Evolutionary conservation across 2,797 vertebrate species (phyloP).

Genomic region (Mionectes olivaceus): DNA sequence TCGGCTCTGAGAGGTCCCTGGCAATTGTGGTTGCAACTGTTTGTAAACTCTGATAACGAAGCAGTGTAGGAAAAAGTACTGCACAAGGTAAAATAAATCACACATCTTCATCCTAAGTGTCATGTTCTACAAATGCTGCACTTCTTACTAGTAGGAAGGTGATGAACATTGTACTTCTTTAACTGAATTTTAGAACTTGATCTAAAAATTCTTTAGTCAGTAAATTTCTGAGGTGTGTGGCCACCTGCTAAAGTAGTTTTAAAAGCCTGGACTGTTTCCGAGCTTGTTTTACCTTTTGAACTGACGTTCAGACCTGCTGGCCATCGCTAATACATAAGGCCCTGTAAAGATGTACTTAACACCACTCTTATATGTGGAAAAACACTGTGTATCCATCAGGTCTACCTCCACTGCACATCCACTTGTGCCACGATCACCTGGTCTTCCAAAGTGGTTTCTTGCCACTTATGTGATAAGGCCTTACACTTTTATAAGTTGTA

Average conservation of each 20-base stretch:
- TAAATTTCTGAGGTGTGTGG: neutral
- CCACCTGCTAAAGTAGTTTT: neutral
- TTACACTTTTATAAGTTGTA: neutral
- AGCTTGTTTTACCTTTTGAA: neutral
- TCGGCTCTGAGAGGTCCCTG: neutral
- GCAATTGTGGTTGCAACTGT: neutral
- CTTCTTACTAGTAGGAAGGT: neutral
- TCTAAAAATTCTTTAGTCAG: neutral
- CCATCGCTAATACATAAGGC: neutral
- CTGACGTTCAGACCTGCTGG: neutral
- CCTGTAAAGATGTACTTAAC: neutral
- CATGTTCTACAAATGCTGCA: neutral
- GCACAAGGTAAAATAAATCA: neutral
- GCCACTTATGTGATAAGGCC: neutral
- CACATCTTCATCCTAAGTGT: neutral
- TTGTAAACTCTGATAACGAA: fast-evolving
- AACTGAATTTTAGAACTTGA: neutral
- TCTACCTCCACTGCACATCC: neutral
- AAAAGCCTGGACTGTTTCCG: neutral
- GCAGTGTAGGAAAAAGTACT: neutral
- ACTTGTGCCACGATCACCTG: neutral
- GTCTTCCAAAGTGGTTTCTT: neutral
- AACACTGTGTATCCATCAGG: neutral
- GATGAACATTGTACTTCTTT: neutral
- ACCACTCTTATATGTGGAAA: neutral